Evolutionary conservation across 1,140 invertebrate species (phyloP).

Genomic region (Drosophila azteca): DNA sequence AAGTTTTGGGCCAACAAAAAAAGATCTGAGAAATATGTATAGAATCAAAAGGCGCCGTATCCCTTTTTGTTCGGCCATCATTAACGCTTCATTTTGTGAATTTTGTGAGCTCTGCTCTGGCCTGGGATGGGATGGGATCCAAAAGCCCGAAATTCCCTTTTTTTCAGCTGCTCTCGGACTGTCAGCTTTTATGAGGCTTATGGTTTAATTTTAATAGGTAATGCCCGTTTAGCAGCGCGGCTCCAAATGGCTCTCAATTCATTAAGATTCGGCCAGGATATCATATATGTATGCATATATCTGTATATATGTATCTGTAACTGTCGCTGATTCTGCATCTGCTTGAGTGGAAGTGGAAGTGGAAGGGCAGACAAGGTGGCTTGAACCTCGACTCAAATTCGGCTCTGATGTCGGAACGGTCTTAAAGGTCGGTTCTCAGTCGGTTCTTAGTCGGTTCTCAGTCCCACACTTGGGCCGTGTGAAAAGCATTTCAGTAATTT

Average conservation of each 20-base stretch:
- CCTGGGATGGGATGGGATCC: no score
- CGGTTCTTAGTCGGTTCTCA: conserved; percentile 69
- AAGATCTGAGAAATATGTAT: conserved; percentile 8
- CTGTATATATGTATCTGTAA: conserved; percentile 14
- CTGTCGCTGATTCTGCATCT: no score
- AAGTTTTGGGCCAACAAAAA: conserved; percentile 55
- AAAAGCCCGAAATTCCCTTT: conserved; percentile 18
- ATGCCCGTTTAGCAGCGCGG: conserved; percentile 56
- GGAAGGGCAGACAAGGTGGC: no score
- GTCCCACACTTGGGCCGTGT: conserved; percentile 68
- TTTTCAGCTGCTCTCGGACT: conserved; percentile 69
- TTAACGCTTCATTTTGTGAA: conserved; percentile 41
- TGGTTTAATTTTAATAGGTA: conserved; percentile 64
- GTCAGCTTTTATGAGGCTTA: conserved; percentile 70
- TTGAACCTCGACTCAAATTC: background rate
- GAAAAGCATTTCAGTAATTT: conserved; percentile 71
- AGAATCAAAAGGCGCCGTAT: conserved; percentile 73
- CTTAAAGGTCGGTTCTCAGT: conserved; percentile 68
- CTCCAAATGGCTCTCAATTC: conserved; percentile 68
- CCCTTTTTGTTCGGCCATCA: conserved; percentile 49
- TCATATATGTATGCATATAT: background rate
- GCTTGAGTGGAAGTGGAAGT: no score
- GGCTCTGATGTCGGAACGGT: background rate
- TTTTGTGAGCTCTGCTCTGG: background rate
- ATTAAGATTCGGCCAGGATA: conserved; percentile 65